Percentiles rank a stretch among this genome's conserved stretches.
Evolutionary conservation across 2,113 vertebrate genomes (phyloP).

Genomic region (Hylia prasina): DNA sequence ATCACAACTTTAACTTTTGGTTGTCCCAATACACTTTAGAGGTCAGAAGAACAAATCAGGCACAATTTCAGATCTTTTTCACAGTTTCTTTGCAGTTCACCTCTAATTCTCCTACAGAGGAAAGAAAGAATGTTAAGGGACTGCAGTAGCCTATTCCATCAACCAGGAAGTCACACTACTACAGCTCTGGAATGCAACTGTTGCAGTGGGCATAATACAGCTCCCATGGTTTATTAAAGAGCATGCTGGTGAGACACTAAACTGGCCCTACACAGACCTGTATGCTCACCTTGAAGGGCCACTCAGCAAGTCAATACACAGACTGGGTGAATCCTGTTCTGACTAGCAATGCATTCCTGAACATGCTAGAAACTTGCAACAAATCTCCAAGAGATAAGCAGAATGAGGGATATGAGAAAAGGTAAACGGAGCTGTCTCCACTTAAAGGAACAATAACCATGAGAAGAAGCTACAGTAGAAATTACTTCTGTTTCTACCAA

Average conservation of each 20-base stretch:
- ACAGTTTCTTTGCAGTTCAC: background rate
- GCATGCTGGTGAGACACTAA: rapidly evolving
- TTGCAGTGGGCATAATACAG: background rate
- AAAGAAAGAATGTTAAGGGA: background rate
- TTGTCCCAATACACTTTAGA: background rate
- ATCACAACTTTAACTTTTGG: background rate
- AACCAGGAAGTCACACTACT: background rate
- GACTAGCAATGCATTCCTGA: background rate
- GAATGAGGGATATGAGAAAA: background rate
- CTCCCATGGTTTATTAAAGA: background rate
- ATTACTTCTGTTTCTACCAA: background rate
- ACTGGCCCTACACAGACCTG: background rate
- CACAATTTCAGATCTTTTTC: background rate
- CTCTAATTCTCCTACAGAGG: background rate
- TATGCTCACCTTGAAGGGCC: background rate
- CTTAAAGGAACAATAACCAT: background rate
- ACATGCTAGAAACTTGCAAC: background rate
- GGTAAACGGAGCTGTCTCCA: background rate
- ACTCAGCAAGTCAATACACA: background rate
- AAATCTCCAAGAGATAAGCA: background rate
- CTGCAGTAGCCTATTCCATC: background rate
- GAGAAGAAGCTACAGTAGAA: background rate
- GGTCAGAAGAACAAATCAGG: background rate
- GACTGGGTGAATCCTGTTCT: background rate
- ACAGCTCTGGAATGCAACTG: background rate